Percentiles rank a stretch among this genome's conserved stretches.
Conservation (phyloP, 2,113 vertebrate species). For the Chloropsis hardwickii region DNA sequence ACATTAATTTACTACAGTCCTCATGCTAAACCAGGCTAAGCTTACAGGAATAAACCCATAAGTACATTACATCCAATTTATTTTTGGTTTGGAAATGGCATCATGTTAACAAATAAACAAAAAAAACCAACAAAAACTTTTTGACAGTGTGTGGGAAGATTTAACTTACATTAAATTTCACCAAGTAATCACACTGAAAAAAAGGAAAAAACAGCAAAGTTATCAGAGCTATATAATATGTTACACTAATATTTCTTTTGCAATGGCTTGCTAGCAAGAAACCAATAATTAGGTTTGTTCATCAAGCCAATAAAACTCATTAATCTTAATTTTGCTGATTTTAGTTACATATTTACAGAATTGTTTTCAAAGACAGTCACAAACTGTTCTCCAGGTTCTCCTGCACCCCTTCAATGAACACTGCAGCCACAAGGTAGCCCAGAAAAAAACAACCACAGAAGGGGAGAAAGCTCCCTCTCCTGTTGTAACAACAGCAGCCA, state of each 20-base stretch:
- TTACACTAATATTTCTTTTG: neutral
- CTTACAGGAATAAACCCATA: neutral
- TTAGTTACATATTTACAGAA: neutral
- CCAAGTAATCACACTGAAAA: neutral
- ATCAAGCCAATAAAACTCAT: neutral
- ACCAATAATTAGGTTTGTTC: neutral
- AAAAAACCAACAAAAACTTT: neutral
- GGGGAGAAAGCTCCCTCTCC: neutral
- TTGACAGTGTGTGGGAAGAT: neutral
- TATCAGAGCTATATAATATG: neutral
- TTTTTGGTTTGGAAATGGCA: neutral
- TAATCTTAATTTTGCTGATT: neutral
- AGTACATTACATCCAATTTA: neutral
- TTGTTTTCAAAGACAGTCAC: neutral
- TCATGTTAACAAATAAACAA: neutral
- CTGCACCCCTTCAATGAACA: neutral
- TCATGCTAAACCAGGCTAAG: neutral
- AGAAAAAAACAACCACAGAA: neutral
- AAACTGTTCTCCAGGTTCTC: neutral
- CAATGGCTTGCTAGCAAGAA: neutral
- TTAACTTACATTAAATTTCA: neutral
- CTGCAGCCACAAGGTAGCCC: neutral
- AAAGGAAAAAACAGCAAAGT: neutral
- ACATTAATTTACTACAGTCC: neutral
- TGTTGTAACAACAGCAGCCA: neutral